Evolutionary conservation across 2,113 vertebrate genomes (phyloP), one percentile per base, ranked within the genome.

Genomic region (Brachirus orientalis): DNA sequence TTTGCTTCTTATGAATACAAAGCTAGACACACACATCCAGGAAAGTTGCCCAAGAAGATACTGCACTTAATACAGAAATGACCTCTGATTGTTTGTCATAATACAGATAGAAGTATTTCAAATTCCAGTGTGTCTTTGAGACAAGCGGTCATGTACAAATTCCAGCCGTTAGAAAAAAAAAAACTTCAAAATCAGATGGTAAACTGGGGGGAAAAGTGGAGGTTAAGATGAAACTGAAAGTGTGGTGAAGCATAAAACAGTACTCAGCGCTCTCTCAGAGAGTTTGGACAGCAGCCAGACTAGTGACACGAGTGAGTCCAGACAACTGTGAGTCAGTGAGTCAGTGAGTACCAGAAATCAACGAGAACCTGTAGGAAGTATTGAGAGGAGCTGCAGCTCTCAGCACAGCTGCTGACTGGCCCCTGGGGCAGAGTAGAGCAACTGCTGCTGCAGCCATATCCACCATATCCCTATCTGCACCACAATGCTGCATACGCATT

Each of bases 331-430:
- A 40, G 36, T 57, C 53, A 55, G 35, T 18, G 6, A 69, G 71
- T 57, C 53, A 55, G n/a, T 18, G 6, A 69, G 71, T 22, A 71
- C 60, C 69, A 55, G 74, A 63, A 77, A 78, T 61, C 79, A 56
- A 68, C 3, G 22, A 78, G 80, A 84, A 76, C 67, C 75, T 71
- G 58, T 51, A 37, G 66, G 67, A 79, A 67, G 82, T 53, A 53
- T 43, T 48, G 74, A 77, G 63, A 66, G 45, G 75, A 84, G 77
- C 45, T 58, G 58, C 71, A 75, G 72, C 71, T 63, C 33, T 40
- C 53, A 58, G 20, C 76, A 73, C 85, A 88, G 86, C 82, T 87
- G 89, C 72, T 48, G 74, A 82, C 56, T 68, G 81, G 68, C 75
- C 83, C 73, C 71, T 3, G 37, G 68, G 75, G 79, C 72, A 74